Percentiles rank a stretch among this genome's conserved stretches.
Conservation (phyloP, 2,888 invertebrate genomes). For the Augochlorella aurata region DNA sequence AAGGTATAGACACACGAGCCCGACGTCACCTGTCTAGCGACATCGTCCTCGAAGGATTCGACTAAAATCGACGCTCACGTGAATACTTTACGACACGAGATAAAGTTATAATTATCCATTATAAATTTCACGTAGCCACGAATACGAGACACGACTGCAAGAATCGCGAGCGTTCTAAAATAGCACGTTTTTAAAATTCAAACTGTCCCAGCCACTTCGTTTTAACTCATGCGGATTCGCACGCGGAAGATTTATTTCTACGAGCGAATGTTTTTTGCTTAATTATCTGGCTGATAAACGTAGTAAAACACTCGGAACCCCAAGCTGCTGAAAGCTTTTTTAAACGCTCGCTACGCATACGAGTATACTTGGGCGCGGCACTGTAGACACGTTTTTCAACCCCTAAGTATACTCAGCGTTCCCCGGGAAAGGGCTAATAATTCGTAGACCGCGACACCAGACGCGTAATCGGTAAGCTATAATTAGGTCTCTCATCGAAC, state of each 20-base stretch:
- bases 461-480: constrained; percentile 23
- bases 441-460: constrained; percentile 34
- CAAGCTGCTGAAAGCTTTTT: constrained; percentile 37
- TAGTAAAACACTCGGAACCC: constrained; percentile 25
- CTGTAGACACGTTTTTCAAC: constrained; percentile 57
- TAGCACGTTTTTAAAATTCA: neutral
- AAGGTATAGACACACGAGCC: no score
- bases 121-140: neutral
- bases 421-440: constrained; percentile 53
- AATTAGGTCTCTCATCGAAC: constrained; percentile 12
- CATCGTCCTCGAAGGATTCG: no score
- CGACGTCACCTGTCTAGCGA: no score
- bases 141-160: no score
- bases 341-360: constrained; percentile 50
- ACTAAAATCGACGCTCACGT: neutral
- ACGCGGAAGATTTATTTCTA: neutral
- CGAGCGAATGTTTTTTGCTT: constrained; percentile 6
- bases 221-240: neutral
- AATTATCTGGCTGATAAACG: constrained; percentile 32
- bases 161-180: no score
- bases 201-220: neutral
- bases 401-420: constrained; percentile 47
- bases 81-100: no score
- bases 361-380: constrained; percentile 62
- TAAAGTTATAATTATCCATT: neutral